phyloP scores from a whole-genome alignment of 2,113 vertebrate species.

The Peucedramus taeniatus region DNA sequence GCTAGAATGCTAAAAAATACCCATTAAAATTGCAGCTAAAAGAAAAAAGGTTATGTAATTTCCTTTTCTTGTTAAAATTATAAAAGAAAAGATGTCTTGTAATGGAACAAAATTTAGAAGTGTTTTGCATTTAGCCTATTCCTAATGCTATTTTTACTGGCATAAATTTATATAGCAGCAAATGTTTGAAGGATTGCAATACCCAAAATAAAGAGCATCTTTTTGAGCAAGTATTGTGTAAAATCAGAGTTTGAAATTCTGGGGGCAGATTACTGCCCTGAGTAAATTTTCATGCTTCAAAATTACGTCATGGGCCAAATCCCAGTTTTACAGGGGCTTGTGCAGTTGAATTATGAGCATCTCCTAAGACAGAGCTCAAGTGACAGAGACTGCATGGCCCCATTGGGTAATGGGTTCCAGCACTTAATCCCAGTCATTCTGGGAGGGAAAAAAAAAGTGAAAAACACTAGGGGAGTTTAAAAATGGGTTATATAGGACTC shows the following conservation, averaged over 20 bases:
- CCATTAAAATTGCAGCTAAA: background rate
- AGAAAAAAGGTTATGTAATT: background rate
- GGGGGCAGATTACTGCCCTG: background rate
- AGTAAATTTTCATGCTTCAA: background rate
- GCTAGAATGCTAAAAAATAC: background rate
- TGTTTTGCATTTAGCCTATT: background rate
- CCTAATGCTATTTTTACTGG: background rate
- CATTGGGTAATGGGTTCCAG: background rate
- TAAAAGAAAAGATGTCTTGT: background rate
- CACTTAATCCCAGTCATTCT: background rate
- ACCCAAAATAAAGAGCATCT: background rate
- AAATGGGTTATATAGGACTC: background rate
- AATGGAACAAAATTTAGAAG: background rate
- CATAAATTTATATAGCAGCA: background rate
- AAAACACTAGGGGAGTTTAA: background rate
- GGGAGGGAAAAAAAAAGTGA: fast-evolving
- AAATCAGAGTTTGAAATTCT: background rate
- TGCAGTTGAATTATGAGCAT: background rate
- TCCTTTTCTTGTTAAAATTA: background rate
- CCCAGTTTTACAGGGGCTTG: background rate
- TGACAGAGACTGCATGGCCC: background rate
- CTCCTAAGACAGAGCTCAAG: background rate
- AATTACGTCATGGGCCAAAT: background rate
- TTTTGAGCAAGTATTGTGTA: background rate
- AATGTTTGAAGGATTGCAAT: background rate